Evolutionary conservation across 2,888 invertebrate genomes (phyloP).

Genomic region (Drosophila leonis): DNA sequence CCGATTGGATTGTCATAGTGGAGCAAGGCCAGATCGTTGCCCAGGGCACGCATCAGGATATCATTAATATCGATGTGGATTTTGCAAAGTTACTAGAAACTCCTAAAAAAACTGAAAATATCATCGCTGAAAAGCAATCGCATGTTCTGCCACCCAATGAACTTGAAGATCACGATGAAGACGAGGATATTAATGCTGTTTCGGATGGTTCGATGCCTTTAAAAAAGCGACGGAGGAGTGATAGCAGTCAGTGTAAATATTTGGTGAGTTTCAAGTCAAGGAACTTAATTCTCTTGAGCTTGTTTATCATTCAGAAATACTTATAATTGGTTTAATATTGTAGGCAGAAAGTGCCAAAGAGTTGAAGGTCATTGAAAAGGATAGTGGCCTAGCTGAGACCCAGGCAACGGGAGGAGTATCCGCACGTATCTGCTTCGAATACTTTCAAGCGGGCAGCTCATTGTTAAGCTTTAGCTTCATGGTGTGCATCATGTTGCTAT

Average conservation of each 20-base stretch:
- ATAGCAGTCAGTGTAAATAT: constrained; percentile 57
- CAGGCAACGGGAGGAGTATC: constrained; percentile 85
- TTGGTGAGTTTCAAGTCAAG: constrained; percentile 63
- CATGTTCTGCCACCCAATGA: constrained; percentile 21
- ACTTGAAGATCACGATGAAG: constrained; percentile 59
- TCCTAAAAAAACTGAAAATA: constrained; percentile 21
- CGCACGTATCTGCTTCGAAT: constrained; percentile 84
- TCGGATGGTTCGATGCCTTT: constrained; percentile 74
- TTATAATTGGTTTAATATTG: neutral
- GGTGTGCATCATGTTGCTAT: constrained; percentile 86
- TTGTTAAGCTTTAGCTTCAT: constrained; percentile 85
- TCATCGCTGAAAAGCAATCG: constrained; percentile 37
- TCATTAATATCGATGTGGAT: constrained; percentile 90
- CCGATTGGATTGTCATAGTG: constrained; percentile 88
- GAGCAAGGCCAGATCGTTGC: constrained; percentile 86
- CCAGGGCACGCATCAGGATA: constrained; percentile 86
- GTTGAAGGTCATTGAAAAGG: constrained; percentile 57
- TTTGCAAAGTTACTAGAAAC: constrained; percentile 89
- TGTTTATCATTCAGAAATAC: neutral
- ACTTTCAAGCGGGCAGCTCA: constrained; percentile 86
- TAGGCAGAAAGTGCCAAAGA: constrained; percentile 66
- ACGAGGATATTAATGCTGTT: constrained; percentile 83
- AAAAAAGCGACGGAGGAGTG: constrained; percentile 50
- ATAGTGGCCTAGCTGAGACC: constrained; percentile 80
- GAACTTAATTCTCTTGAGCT: no score